A percentile compares a stretch with the other conserved stretches of the same genome.
These are phyloP conservation scores for Riparia riparia DNA, from an alignment of 2,113 vertebrate genomes.

Conservation along the genomic window DNA sequence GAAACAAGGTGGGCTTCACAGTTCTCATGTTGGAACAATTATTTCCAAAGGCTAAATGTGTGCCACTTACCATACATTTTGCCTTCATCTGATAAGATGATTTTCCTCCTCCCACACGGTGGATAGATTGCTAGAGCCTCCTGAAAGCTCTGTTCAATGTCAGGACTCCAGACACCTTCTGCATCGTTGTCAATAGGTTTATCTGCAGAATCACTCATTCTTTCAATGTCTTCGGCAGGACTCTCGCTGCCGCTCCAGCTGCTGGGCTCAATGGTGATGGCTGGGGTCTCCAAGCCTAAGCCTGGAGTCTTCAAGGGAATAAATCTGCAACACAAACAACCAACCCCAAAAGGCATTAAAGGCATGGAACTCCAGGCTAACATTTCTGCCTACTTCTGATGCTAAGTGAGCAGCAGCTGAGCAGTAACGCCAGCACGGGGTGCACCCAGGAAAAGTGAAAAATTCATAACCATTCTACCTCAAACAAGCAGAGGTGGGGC, in stretches of 20 bases:
- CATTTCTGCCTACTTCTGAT: neutral
- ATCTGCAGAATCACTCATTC: conserved; percentile 98
- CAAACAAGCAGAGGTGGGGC: neutral
- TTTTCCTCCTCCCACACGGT: conserved; percentile 97
- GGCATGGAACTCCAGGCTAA: neutral
- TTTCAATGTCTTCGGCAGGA: conserved; percentile 98
- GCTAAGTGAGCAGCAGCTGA: neutral
- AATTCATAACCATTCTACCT: neutral
- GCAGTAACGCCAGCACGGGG: accelerated
- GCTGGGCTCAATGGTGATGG: conserved; percentile 97
- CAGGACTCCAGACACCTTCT: conserved; percentile 98
- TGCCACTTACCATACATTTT: conserved; percentile 99
- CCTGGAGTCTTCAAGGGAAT: conserved; percentile 91
- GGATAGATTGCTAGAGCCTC: conserved; percentile 99
- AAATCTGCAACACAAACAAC: conserved; percentile 83
- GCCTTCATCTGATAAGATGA: conserved; percentile 98
- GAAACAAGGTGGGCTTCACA: neutral
- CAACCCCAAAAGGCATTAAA: conserved; percentile 56
- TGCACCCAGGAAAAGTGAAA: neutral
- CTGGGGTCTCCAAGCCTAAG: conserved; percentile 94
- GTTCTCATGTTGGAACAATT: neutral
- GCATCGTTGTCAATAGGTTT: conserved; percentile 98
- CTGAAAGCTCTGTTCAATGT: conserved; percentile 99
- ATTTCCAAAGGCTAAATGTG: conserved; percentile 21
- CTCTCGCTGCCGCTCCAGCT: conserved; percentile 99